Base-by-base conservation (phyloP, 2,113 vertebrate species). In the Onychorhynchus coronatus region DNA sequence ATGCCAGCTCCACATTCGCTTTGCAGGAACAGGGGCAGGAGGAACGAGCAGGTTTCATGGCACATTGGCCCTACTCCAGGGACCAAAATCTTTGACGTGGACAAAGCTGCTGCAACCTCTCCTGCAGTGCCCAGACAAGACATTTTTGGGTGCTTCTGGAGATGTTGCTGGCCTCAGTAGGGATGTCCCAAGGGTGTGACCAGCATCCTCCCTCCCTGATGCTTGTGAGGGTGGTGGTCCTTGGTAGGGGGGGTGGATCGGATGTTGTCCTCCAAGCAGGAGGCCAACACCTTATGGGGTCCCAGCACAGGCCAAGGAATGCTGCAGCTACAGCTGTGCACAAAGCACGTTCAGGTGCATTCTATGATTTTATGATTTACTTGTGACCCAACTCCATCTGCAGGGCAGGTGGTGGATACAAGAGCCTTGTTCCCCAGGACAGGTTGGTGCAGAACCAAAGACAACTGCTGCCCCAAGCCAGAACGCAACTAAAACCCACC, bases 271-370 rank as follows among this genome's bases (percentile, higher is more conserved):
- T 79, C 55, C 61, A 66, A 66, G 66, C 46, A 83, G 39, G 8
- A 74, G 46, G 25, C 9, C 1, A 6, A 55, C 52, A 41, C 14
- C 42, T 66, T 24, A 31, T 12, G 20, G n/a, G 8, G 2, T 50
- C 37, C 67, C 59, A 63, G 65, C n/a, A 44, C 30, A 37, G 50
- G n/a, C 37, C 25, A 84, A 35, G 76, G 37, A 74, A 68, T 6
- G 2, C 65, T 41, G 22, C 25, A 76, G 58, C 33, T 42, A 41
- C 1, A 18, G 42, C 1, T 62, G 2, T 5, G n/a, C 42, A 11
- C 3, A 2, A 63, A 84, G 55, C 14, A 52, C 0, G 0, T 25
- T 52, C 25, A 62, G 28, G 28, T 41, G 62, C 5, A 5, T 39
- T 50, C 49, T 24, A 14, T 50, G 24, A 50, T 50, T 50, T 50